Conservation (phyloP, 2,113 vertebrate species). For the Aegotheles bennettii region DNA sequence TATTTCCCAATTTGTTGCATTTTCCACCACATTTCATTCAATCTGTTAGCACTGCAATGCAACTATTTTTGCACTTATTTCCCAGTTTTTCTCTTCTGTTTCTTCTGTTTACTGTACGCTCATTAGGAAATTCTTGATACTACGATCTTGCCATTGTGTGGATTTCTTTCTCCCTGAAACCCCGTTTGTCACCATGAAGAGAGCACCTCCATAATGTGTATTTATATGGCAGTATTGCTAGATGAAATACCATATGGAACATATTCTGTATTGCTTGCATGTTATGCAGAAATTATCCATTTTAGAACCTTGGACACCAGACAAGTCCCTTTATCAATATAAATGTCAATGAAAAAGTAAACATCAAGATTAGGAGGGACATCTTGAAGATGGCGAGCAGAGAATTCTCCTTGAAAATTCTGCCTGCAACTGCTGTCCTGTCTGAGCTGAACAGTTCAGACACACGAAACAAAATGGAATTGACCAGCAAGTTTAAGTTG, state of each 20-base stretch:
- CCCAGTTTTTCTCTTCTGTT: neutral
- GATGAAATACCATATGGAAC: neutral
- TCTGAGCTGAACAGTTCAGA: slow-evolving; percentile 20
- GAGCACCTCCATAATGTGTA: neutral
- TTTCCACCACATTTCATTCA: slow-evolving; percentile 31
- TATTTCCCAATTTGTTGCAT: neutral
- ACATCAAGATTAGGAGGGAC: neutral
- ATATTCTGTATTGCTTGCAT: slow-evolving; percentile 22
- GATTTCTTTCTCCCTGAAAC: neutral
- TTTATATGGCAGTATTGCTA: slow-evolving; percentile 31
- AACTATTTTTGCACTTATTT: neutral
- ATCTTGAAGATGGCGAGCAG: neutral
- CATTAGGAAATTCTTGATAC: neutral
- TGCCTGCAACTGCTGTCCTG: neutral
- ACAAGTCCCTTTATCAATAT: slow-evolving; percentile 46
- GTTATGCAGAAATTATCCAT: slow-evolving; percentile 51
- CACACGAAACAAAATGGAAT: slow-evolving; percentile 23
- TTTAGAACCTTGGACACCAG: slow-evolving; percentile 35
- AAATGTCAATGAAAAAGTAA: slow-evolving; percentile 5
- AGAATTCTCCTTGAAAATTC: slow-evolving; percentile 22
- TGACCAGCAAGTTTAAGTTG: slow-evolving; percentile 9
- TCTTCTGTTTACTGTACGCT: neutral
- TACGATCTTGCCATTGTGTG: neutral
- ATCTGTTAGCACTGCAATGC: neutral
- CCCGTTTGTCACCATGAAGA: neutral